Percentiles rank a stretch among this genome's conserved stretches.
Conservation (phyloP, 2,888 invertebrate species). For the Glyphotaelius pellucidus region DNA sequence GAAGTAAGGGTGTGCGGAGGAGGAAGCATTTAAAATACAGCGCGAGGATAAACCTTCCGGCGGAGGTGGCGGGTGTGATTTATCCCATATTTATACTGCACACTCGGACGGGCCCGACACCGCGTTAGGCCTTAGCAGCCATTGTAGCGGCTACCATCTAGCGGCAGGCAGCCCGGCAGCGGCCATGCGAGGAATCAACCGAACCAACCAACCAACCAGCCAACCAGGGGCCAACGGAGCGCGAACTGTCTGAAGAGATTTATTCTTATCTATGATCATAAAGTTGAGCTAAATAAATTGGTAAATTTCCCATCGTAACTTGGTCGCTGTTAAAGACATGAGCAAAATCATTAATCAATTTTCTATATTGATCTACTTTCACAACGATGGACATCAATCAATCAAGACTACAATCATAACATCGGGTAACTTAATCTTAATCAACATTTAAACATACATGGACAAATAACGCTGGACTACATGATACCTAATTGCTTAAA, state of each 20-base stretch:
- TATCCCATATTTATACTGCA: conserved; percentile 31
- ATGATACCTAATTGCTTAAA: too few relatives aligned
- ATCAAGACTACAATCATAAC: too few relatives aligned
- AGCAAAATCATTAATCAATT: background rate
- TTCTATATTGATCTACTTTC: background rate
- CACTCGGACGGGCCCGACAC: conserved; percentile 5
- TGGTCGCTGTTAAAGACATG: background rate
- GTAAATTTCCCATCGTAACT: background rate
- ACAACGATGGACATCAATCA: background rate
- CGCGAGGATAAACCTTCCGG: conserved; percentile 10
- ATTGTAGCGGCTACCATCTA: background rate
- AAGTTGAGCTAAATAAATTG: background rate
- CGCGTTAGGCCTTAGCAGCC: background rate
- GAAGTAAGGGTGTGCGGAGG: background rate
- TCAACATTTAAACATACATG: too few relatives aligned
- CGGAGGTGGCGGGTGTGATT: conserved; percentile 15
- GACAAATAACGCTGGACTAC: too few relatives aligned
- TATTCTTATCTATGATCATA: background rate
- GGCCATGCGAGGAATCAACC: background rate
- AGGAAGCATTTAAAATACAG: conserved; percentile 33
- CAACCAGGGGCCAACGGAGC: background rate
- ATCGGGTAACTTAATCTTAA: too few relatives aligned
- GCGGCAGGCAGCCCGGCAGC: background rate
- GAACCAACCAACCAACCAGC: background rate
- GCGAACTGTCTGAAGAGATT: background rate